These are phyloP conservation scores for Tiliqua scincoides DNA, from an alignment of 2,113 vertebrate genomes.

Conservation along the genomic window DNA sequence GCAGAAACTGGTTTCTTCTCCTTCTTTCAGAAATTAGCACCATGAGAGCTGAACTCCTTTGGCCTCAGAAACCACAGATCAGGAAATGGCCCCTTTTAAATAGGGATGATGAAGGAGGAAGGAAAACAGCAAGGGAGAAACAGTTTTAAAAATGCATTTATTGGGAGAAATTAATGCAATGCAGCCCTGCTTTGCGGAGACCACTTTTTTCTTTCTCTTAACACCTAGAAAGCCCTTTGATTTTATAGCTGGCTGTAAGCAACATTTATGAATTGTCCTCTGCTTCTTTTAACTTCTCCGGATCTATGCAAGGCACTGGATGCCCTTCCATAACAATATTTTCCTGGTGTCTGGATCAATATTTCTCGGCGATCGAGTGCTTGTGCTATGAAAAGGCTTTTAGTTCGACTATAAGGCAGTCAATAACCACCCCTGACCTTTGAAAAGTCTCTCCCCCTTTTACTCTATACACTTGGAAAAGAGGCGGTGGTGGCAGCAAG, in stretches of 20 bases:
- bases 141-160: background rate
- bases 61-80: background rate
- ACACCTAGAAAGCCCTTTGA: background rate
- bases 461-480: constrained; percentile 36
- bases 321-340: constrained; percentile 42
- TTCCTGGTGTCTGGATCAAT: constrained; percentile 50
- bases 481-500: background rate
- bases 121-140: background rate
- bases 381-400: constrained; percentile 66
- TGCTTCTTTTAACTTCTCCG: constrained; percentile 37
- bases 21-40: background rate
- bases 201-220: background rate
- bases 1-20: background rate
- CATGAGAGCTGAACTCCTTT: background rate
- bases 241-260: constrained; percentile 11
- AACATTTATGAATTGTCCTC: constrained; percentile 35
- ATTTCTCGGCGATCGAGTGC: constrained; percentile 52
- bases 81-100: background rate
- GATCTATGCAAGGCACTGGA: constrained; percentile 12
- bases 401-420: constrained; percentile 54
- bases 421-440: constrained; percentile 65
- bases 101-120: background rate
- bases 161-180: constrained; percentile 11
- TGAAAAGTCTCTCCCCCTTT: constrained; percentile 41
- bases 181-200: background rate